Evolutionary conservation across 2,888 invertebrate genomes (phyloP).

Genomic region (Protonemura montana): DNA sequence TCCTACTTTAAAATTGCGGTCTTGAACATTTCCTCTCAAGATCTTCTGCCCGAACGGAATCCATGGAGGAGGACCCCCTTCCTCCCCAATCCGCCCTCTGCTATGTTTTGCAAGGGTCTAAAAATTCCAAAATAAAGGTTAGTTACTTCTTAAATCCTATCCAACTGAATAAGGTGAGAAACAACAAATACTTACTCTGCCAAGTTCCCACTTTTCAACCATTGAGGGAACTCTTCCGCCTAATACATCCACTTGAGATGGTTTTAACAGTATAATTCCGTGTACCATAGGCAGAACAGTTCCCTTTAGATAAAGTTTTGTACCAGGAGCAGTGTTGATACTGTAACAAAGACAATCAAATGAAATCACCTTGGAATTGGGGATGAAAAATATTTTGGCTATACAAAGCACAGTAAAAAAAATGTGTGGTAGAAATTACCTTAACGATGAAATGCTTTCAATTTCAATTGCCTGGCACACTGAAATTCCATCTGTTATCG

Average conservation of each 20-base stretch:
- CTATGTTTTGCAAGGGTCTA: conserved; percentile 69
- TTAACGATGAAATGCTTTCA: conserved; percentile 73
- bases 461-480: conserved; percentile 81
- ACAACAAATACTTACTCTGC: conserved; percentile 56
- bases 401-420: too few species aligned
- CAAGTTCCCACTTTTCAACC: conserved; percentile 89
- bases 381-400: too few species aligned
- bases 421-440: conserved; percentile 51
- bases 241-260: conserved; percentile 72
- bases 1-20: conserved; percentile 66
- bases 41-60: conserved; percentile 88
- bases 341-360: conserved; percentile 55
- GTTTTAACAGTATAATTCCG: conserved; percentile 76
- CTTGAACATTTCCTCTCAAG: conserved; percentile 64
- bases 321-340: conserved; percentile 88
- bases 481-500: conserved; percentile 84
- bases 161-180: too few species aligned
- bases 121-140: conserved; percentile 35
- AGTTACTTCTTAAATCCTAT: too few species aligned
- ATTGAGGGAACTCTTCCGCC: conserved; percentile 86
- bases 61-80: conserved; percentile 89
- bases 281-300: conserved; percentile 70
- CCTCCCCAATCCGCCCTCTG: conserved; percentile 66
- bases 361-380: not conserved
- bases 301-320: conserved; percentile 72